A percentile compares a stretch with the other conserved stretches of the same genome.
Evolutionary conservation across 1,140 invertebrate genomes (phyloP).

Genomic region (Catajapyx aquilonaris): DNA sequence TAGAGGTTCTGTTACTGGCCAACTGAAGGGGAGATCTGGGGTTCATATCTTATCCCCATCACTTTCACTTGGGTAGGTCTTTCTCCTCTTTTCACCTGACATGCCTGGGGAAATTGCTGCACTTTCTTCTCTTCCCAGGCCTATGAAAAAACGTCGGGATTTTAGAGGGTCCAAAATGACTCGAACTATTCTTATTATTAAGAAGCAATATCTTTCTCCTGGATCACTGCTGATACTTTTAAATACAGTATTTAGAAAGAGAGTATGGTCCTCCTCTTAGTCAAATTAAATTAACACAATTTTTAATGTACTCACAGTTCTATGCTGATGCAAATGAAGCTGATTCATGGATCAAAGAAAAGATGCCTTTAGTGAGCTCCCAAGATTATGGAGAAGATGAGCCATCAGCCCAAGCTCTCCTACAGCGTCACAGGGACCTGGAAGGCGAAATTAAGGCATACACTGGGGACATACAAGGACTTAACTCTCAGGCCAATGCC

Average conservation of each 20-base stretch:
- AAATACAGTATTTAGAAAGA: background rate
- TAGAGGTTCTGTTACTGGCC: too few species aligned
- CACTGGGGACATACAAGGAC: constrained; percentile 61
- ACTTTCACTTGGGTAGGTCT: too few species aligned
- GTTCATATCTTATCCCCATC: too few species aligned
- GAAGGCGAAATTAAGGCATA: constrained; percentile 85
- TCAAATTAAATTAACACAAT: constrained; percentile 5
- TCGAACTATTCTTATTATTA: too few species aligned
- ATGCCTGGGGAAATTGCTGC: too few species aligned
- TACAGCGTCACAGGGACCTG: constrained; percentile 67
- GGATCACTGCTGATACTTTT: constrained; percentile 3
- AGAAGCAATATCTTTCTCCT: constrained; percentile 2
- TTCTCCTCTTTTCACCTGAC: too few species aligned
- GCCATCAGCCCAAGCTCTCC: constrained; percentile 59
- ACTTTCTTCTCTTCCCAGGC: too few species aligned
- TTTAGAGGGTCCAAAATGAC: too few species aligned
- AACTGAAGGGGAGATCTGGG: too few species aligned
- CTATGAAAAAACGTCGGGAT: too few species aligned
- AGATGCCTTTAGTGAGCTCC: constrained; percentile 66
- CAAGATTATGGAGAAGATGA: constrained; percentile 77
- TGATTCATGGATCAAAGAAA: constrained; percentile 92
- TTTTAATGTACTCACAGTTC: constrained; percentile 34
- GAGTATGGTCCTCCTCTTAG: constrained; percentile 3
- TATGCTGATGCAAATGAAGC: constrained; percentile 94
- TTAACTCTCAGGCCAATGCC: constrained; percentile 65